These are phyloP conservation scores for Diorhabda elongata DNA, from an alignment of 1,140 invertebrate species.

Conservation along the genomic window DNA sequence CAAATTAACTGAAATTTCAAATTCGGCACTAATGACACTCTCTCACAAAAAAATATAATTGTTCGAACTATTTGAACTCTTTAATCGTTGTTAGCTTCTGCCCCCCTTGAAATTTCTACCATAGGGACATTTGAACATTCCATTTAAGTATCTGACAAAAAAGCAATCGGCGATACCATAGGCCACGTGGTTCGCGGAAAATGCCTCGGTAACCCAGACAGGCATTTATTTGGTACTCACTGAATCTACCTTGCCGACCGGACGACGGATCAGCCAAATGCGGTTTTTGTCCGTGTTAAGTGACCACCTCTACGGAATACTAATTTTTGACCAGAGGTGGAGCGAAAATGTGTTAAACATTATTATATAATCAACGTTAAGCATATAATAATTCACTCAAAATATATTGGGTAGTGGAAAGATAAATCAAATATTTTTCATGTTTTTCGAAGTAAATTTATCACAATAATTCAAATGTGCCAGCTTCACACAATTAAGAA, in stretches of 20 bases:
- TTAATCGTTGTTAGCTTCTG: not conserved
- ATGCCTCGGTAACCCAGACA: constrained; percentile 17
- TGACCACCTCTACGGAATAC: constrained; percentile 11
- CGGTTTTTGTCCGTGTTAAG: constrained; percentile 10
- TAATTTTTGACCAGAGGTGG: constrained; percentile 9
- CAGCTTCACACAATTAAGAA: no score
- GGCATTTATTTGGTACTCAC: constrained; percentile 16
- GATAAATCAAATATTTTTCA: no score
- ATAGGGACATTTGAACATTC: constrained; percentile 13
- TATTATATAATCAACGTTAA: no score
- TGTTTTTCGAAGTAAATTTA: no score
- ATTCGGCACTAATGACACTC: no score
- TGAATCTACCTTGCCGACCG: constrained; percentile 13
- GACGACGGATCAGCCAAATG: not conserved
- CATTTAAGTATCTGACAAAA: constrained; percentile 9
- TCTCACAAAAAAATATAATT: no score
- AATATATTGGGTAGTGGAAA: no score
- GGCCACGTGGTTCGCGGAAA: constrained; percentile 20
- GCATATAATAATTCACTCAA: no score
- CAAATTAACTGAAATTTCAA: no score
- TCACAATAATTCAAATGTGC: no score
- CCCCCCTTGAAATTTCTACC: constrained; percentile 4
- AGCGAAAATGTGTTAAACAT: no score
- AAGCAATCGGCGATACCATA: constrained; percentile 15
- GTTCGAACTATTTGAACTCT: no score